Evolutionary conservation across 2,888 invertebrate genomes (phyloP).

Genomic region (Cephus pulcher): DNA sequence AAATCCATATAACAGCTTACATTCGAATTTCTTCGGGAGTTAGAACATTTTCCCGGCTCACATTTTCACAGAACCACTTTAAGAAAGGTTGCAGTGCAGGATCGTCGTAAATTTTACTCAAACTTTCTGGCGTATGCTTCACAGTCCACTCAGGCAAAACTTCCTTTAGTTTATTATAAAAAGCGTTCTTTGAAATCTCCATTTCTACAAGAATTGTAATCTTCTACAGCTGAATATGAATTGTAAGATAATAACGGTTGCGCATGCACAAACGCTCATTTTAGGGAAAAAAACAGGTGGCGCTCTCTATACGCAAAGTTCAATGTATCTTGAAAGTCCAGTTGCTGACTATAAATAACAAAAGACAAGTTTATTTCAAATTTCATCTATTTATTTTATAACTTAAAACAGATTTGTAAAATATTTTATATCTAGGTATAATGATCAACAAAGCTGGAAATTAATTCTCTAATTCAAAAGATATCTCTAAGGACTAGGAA

Average conservation of each 20-base stretch:
- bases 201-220: constrained; percentile 25
- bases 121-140: constrained; percentile 44
- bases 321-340: neutral
- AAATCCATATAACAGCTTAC: constrained; percentile 37
- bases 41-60: constrained; percentile 52
- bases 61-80: constrained; percentile 55
- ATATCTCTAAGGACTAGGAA: constrained; percentile 55
- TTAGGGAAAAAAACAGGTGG: neutral
- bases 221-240: neutral
- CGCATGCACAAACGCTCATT: neutral
- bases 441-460: neutral
- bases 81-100: constrained; percentile 51
- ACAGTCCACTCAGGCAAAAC: constrained; percentile 46
- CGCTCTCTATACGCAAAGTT: neutral
- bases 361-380: neutral
- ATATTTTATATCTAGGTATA: neutral
- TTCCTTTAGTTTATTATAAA: constrained; percentile 49
- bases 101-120: constrained; percentile 51
- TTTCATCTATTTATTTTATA: neutral
- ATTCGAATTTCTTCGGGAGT: constrained; percentile 48
- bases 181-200: constrained; percentile 39
- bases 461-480: constrained; percentile 6
- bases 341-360: neutral
- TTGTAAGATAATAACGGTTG: neutral
- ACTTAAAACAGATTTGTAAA: constrained; percentile 1